phyloP scores from a whole-genome alignment of 1,140 invertebrate genomes.

The Trichonephila clavipes region DNA sequence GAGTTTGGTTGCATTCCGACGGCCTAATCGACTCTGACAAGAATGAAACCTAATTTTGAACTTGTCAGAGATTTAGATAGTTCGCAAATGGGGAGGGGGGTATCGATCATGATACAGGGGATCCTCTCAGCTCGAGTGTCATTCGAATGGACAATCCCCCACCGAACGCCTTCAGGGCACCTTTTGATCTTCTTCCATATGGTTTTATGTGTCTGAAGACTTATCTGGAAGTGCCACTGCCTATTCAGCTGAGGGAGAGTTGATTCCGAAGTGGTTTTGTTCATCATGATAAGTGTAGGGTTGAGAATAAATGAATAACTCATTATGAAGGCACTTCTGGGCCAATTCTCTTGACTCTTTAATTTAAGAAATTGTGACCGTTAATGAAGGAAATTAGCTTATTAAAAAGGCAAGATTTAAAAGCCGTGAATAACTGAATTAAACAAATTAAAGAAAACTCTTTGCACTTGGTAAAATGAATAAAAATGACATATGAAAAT shows the following conservation, averaged over 20 bases:
- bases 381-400: too few species aligned
- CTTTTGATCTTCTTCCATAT: constrained; percentile 1
- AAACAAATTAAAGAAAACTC: too few species aligned
- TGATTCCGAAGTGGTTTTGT: background rate
- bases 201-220: background rate
- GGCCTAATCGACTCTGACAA: constrained; percentile 39
- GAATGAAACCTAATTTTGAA: constrained; percentile 60
- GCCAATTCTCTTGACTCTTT: background rate
- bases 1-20: constrained; percentile 6
- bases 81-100: background rate
- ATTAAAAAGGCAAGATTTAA: too few species aligned
- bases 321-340: background rate
- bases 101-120: constrained; percentile 4
- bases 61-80: constrained; percentile 38
- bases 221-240: background rate
- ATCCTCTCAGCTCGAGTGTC: constrained; percentile 46
- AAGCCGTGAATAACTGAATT: too few species aligned
- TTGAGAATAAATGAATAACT: background rate
- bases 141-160: constrained; percentile 20
- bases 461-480: too few species aligned
- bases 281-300: background rate
- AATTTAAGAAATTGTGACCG: too few species aligned
- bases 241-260: background rate
- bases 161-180: background rate
- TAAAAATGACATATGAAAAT: too few species aligned